A percentile compares a stretch with the other conserved stretches of the same genome.
Conservation (phyloP, 2,888 invertebrate genomes). For the Luperina testacea region DNA sequence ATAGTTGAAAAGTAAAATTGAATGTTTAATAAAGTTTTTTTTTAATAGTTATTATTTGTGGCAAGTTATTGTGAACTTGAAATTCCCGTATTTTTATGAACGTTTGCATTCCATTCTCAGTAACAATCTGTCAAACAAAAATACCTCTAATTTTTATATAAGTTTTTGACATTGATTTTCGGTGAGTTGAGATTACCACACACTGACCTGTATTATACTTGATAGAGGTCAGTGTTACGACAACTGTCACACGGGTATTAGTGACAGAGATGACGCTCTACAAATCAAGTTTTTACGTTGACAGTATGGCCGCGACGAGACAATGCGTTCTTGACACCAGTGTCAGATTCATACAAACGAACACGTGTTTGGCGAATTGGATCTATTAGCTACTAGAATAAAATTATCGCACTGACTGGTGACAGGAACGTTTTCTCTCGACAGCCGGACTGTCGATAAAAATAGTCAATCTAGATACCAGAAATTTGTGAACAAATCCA, state of each 20-base stretch:
- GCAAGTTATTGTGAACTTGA: not conserved
- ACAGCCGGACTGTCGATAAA: not conserved
- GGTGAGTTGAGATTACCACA: not conserved
- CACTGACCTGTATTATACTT: too few species aligned
- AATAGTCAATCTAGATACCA: constrained; percentile 8
- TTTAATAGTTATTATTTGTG: not conserved
- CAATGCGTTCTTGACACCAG: not conserved
- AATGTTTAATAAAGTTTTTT: not conserved
- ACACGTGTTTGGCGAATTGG: too few species aligned
- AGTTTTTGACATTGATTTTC: not conserved
- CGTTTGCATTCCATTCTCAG: not conserved
- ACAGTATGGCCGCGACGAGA: not conserved
- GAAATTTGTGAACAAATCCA: constrained; percentile 21
- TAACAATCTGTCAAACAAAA: not conserved
- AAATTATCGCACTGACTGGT: too few species aligned
- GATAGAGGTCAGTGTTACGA: too few species aligned
- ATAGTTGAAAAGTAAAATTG: not conserved
- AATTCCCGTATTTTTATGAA: not conserved
- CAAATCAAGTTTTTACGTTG: not conserved
- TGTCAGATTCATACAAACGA: not conserved
- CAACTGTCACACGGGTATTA: not conserved
- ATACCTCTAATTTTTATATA: not conserved
- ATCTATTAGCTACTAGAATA: too few species aligned
- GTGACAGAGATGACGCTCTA: not conserved
- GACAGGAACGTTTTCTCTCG: not conserved